Base-by-base conservation (phyloP, 2,888 invertebrate genomes). In the Chaetogeoica ovagalla region DNA sequence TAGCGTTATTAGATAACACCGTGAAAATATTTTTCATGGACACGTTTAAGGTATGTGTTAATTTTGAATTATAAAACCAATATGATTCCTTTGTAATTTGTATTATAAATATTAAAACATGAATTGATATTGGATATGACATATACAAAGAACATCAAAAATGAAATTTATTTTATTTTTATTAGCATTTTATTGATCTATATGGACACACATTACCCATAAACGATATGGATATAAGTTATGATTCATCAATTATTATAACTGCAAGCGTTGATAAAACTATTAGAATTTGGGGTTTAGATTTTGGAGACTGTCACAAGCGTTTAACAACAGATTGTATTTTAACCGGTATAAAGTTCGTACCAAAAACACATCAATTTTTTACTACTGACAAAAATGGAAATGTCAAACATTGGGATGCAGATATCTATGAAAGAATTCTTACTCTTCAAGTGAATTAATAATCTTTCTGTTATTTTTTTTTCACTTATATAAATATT, bases 201-300 rank as follows among this genome's bases (percentile, higher is more conserved):
- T 98, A 98, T 86, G 98, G 98, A 0, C 99, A 99, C 88, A 96
- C 96, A 85, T 88, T 98, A 73, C 98, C 99, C 0, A 95, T 98
- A 0, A 88, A 94, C 0, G 94, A 95, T 85, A 89, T 98, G 89
- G 98, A 98, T 86, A 96, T 98, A 82, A 95, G 95, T 19, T 92
- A 92, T 84, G 96, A 96, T 86, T 93, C 93, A 0, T 90, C 90
- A 15, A 86, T 98, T 39, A 93, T 98, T 83, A 94, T 92, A 15
- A 97, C 98, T 0, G 98, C 98, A 11, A 97, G 98, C 4, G 94
- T 94, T 0, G 99, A 99, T 88, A 90, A 97, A 62, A 97, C 95
- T 86, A 91, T 98, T 48, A 97, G 98, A 88, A 92, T 99, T 82
- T 99, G 98, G 98, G 98, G 98, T 57, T 90, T 98, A 87, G 97